Percentiles rank a stretch among this genome's conserved stretches.
phyloP scores from a whole-genome alignment of 2,113 vertebrate species.

The Prionailurus bengalensis region DNA sequence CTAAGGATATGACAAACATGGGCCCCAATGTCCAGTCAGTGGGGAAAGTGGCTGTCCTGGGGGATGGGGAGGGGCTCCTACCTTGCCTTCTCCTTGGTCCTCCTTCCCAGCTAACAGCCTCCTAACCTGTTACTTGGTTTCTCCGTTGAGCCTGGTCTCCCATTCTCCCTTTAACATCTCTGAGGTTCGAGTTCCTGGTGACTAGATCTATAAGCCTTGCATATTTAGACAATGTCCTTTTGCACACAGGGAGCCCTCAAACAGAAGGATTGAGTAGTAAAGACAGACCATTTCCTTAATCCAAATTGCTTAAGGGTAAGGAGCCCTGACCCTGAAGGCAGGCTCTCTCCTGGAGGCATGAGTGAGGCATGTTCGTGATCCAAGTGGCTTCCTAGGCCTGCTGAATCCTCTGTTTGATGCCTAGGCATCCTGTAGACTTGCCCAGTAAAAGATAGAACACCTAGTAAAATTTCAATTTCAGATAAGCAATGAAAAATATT shows the following conservation, averaged over 20 bases:
- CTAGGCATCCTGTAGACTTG: background rate
- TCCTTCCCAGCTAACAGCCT: background rate
- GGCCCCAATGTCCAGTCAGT: background rate
- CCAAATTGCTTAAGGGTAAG: background rate
- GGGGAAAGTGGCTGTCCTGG: background rate
- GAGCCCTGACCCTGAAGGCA: background rate
- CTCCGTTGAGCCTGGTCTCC: background rate
- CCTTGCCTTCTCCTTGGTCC: background rate
- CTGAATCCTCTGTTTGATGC: background rate
- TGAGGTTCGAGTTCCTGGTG: background rate
- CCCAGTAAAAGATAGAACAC: background rate
- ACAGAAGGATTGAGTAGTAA: background rate
- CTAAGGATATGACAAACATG: background rate
- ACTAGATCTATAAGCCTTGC: no score
- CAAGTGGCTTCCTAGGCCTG: background rate
- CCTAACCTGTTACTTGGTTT: background rate
- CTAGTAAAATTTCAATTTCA: constrained; percentile 5
- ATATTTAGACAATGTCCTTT: background rate
- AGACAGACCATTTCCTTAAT: background rate
- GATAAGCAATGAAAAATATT: background rate
- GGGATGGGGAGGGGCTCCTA: no score
- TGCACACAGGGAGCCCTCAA: background rate
- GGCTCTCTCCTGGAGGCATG: background rate
- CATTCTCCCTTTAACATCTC: background rate
- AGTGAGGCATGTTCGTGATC: background rate